These are phyloP conservation scores for Spheniscus humboldti DNA, from an alignment of 2,797 vertebrate genomes.

Conservation along the genomic window DNA sequence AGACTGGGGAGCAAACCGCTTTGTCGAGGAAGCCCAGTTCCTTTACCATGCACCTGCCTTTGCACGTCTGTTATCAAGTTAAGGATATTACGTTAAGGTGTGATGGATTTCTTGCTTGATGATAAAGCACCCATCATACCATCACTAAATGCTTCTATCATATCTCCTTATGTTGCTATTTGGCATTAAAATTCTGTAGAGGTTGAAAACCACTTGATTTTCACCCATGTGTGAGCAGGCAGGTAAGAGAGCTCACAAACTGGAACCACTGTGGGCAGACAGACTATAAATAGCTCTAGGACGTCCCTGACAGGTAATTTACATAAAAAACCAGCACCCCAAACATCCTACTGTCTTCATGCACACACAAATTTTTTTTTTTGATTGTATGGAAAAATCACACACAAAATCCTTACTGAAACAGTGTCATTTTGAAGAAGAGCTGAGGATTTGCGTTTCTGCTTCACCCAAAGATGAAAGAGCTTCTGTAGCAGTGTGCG, in stretches of 20 bases:
- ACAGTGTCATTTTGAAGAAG: neutral
- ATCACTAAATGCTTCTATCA: neutral
- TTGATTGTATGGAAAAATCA: neutral
- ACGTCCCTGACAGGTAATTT: neutral
- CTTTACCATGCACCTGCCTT: neutral
- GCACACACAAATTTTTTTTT: neutral
- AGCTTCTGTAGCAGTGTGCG: neutral
- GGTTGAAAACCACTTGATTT: neutral
- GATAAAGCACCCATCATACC: fast-evolving
- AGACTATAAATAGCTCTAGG: neutral
- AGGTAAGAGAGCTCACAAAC: neutral
- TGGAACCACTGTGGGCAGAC: neutral
- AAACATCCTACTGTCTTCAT: neutral
- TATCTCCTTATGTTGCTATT: neutral
- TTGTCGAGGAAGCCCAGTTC: neutral
- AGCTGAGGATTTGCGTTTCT: neutral
- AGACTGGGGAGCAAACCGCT: neutral
- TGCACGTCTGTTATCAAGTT: neutral
- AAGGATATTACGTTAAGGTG: neutral
- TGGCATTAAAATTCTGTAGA: neutral
- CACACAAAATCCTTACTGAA: neutral
- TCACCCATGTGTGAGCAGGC: neutral
- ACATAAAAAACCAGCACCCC: neutral
- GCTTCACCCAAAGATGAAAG: neutral
- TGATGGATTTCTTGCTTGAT: neutral